Conservation (phyloP, 2,888 invertebrate genomes). For the Leptopterna dolabrata region DNA sequence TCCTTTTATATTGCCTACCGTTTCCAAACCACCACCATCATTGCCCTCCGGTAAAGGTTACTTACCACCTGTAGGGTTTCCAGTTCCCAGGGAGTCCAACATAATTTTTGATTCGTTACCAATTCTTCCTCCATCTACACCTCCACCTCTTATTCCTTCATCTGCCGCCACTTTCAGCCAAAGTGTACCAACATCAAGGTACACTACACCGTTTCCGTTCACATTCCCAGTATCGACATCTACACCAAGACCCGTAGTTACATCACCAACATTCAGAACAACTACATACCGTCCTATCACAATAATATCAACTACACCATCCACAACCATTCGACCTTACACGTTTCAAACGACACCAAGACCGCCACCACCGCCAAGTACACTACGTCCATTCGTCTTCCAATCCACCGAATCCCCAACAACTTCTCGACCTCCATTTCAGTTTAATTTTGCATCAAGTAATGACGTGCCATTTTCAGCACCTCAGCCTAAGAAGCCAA, state of each 20-base stretch:
- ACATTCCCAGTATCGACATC: not conserved
- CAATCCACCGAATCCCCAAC: not conserved
- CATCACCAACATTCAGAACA: not conserved
- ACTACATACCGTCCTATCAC: not conserved
- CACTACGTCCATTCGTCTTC: constrained; percentile 10
- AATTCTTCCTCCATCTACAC: not conserved
- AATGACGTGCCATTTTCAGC: constrained; percentile 22
- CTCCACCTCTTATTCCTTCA: not conserved
- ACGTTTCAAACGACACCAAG: not conserved
- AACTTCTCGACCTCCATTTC: not conserved
- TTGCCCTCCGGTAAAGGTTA: not conserved
- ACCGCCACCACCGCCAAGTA: constrained; percentile 8
- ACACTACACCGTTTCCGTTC: constrained; percentile 1
- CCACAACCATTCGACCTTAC: constrained; percentile 19
- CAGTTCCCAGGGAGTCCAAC: constrained; percentile 22
- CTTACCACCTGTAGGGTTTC: constrained; percentile 17
- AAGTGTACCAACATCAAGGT: not conserved
- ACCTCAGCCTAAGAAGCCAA: not conserved
- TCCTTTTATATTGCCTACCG: not conserved
- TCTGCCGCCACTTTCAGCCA: not conserved
- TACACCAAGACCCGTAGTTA: not conserved
- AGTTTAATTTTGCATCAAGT: constrained; percentile 18
- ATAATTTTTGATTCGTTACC: not conserved
- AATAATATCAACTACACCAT: not conserved
- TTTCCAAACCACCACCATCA: not conserved